phyloP scores from a whole-genome alignment of 37 sponge, comb jelly and placozoan species.

The Haliclona indistincta region DNA sequence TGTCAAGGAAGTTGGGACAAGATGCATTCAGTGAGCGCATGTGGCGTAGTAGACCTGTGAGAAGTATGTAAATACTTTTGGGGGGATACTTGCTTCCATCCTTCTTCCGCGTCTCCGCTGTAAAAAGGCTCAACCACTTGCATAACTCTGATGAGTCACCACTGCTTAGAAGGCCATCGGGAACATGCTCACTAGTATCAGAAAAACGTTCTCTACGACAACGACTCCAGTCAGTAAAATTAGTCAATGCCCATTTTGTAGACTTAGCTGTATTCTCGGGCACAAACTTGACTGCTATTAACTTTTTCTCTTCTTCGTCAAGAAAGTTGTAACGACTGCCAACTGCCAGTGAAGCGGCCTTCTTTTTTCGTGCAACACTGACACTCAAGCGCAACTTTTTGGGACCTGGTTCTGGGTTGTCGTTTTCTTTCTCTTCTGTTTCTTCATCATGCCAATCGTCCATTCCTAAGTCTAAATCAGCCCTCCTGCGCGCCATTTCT shows the following conservation, averaged over 20 bases:
- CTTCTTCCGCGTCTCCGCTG: neutral
- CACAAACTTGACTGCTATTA: too few species aligned
- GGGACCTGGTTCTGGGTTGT: too few species aligned
- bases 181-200: neutral
- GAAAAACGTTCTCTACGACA: neutral
- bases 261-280: constrained; percentile 24
- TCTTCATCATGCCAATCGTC: too few species aligned
- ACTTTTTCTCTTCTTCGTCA: too few species aligned
- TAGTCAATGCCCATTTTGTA: constrained; percentile 13
- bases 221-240: constrained; percentile 11
- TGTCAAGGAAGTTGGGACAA: constrained; percentile 1
- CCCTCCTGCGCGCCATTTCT: too few species aligned
- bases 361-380: too few species aligned
- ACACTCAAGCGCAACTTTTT: too few species aligned
- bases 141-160: neutral
- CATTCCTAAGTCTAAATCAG: too few species aligned
- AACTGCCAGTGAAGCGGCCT: too few species aligned
- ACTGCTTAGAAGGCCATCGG: constrained; percentile 18
- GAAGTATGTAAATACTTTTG: neutral
- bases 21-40: neutral
- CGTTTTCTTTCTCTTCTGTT: too few species aligned
- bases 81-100: neutral
- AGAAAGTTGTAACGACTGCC: too few species aligned
- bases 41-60: neutral
- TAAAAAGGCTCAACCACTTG: constrained; percentile 5